A percentile compares a stretch with the other conserved stretches of the same genome.
These are phyloP conservation scores for Anas bernieri DNA, from an alignment of 2,797 vertebrate species.

Conservation along the genomic window DNA sequence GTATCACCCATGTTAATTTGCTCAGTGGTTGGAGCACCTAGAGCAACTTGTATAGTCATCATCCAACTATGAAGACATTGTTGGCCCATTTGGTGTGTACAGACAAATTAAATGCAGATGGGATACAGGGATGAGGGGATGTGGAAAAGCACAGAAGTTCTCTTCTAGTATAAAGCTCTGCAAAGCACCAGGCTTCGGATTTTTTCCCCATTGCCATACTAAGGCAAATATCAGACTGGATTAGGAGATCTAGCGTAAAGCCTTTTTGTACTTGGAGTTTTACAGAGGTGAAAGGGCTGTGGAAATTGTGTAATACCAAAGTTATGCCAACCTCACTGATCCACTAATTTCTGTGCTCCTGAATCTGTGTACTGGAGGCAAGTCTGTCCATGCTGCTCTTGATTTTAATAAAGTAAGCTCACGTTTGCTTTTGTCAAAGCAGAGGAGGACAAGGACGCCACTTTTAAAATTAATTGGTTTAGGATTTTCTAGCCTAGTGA, in stretches of 20 bases:
- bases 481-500: conserved; percentile 7
- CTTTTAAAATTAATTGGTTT: not conserved
- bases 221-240: not conserved
- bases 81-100: not conserved
- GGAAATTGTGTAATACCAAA: not conserved
- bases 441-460: not conserved
- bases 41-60: not conserved
- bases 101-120: not conserved
- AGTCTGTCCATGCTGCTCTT: not conserved
- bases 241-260: not conserved
- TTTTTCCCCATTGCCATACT: not conserved
- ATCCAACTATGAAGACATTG: not conserved
- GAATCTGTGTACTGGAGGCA: not conserved
- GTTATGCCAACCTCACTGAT: not conserved
- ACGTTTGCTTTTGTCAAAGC: not conserved
- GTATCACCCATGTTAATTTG: not conserved
- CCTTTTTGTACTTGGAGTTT: not conserved
- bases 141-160: not conserved
- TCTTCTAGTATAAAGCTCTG: not conserved
- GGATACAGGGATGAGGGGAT: not conserved
- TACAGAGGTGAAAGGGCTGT: not conserved
- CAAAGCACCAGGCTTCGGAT: not conserved
- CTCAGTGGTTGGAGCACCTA: not conserved
- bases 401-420: not conserved
- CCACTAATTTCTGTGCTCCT: not conserved